A percentile compares a stretch with the other conserved stretches of the same genome.
Conservation (phyloP, 2,113 vertebrate genomes). For the Kryptolebias marmoratus region DNA sequence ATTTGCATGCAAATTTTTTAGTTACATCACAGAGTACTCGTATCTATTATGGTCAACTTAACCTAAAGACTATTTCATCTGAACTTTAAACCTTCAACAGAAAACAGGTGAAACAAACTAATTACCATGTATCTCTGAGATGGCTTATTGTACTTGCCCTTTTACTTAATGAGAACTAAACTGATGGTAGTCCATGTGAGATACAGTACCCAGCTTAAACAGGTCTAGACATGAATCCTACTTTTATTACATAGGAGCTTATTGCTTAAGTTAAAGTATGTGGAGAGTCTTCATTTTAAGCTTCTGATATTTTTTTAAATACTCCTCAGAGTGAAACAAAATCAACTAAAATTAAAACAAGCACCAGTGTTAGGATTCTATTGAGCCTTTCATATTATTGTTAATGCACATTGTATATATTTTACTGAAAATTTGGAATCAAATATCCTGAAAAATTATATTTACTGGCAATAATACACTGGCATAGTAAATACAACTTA, state of each 20-base stretch:
- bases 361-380: no score
- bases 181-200: no score
- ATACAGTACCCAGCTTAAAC: not conserved
- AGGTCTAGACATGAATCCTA: not conserved
- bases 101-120: not conserved
- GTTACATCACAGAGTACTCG: not conserved
- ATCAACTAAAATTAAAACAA: not conserved
- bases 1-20: not conserved
- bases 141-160: no score
- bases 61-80: not conserved
- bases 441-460: no score
- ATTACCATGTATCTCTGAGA: no score
- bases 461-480: no score
- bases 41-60: not conserved
- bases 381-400: no score
- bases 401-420: no score
- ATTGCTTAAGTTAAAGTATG: not conserved
- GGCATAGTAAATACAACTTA: no score
- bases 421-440: no score
- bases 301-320: not conserved
- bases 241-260: not conserved
- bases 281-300: not conserved
- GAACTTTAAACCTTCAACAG: slow-evolving; percentile 3
- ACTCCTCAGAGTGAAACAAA: not conserved
- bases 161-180: not conserved